Evolutionary conservation across 2,797 vertebrate species (phyloP), one percentile per base, ranked within the genome.

Genomic region (Parauchenoglanis punctatus): DNA sequence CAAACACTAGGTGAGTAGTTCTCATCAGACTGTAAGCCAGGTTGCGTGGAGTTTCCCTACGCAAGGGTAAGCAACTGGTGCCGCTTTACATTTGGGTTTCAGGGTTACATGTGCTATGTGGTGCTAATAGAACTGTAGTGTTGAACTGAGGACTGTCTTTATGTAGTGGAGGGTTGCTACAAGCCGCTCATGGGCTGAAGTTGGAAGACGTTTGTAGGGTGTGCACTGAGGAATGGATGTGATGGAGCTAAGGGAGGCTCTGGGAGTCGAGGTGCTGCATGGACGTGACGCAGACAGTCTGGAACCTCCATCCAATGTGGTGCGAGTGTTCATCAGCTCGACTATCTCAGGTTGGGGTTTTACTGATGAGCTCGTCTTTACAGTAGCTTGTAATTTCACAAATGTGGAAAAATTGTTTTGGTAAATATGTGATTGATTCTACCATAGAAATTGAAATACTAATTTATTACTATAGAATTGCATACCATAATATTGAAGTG

Each of bases 241-340:
- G 67, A 35, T 72, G 80, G 87, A 88, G 28, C 40, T 90, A 54
- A 84, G 65, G 10, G 86, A 89, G 44, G 83, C 40, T 35, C 65
- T 91, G n/a, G 86, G 88, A 49, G 82, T 92, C 78, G 92, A 94
- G 86, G 93, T 94, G 20, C 93, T 97, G 75, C 89, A 65, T 52
- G 96, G 96, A 65, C 93, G 89, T 88, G 81, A 88, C 1, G 77
- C 87, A 1, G 90, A 91, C 54, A 80, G 90, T 35, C 92, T 92
- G 23, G 88, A 56, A 65, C 93, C 75, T 3, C 90, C 68, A 3
- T 93, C 95, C 93, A 96, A 91, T 68, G 92, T 94, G 4, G 92
- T 97, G 88, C 70, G 91, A 81, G 90, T 95, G 58, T 97, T 97
- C 92, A 89, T 96, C 93, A 97, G 97, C 93, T 97, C 96, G 83